Conservation (phyloP, 2,113 vertebrate species). For the Pteruthius melanotis region DNA sequence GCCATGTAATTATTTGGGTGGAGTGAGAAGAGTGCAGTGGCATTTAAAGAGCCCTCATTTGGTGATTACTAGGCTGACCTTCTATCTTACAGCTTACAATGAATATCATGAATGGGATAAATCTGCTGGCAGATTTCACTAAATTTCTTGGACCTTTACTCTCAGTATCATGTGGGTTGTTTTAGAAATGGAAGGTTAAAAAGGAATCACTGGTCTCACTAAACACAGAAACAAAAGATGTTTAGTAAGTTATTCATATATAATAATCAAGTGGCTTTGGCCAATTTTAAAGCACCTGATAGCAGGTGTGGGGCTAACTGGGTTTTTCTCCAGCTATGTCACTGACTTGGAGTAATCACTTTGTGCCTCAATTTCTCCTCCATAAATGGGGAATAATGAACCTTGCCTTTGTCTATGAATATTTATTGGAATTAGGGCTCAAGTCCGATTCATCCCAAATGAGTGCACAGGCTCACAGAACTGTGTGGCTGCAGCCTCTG, state of each 20-base stretch:
- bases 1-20: constrained; percentile 46
- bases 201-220: background rate
- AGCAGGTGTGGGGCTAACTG: background rate
- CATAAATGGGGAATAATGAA: constrained; percentile 8
- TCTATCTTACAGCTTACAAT: background rate
- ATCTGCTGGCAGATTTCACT: constrained; percentile 59
- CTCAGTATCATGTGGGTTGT: background rate
- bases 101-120: constrained; percentile 15
- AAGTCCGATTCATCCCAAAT: background rate
- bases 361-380: constrained; percentile 53
- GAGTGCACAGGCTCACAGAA: background rate
- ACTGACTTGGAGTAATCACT: constrained; percentile 44
- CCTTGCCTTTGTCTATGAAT: constrained; percentile 39
- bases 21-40: constrained; percentile 18
- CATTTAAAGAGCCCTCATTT: background rate
- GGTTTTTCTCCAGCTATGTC: background rate
- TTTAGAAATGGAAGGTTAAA: background rate
- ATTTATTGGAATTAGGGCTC: constrained; percentile 34
- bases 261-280: background rate
- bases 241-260: background rate
- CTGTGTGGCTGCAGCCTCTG: background rate
- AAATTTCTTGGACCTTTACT: constrained; percentile 19
- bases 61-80: constrained; percentile 2
- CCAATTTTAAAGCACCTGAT: constrained; percentile 14
- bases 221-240: background rate